phyloP scores from a whole-genome alignment of 2,113 vertebrate species.

The Shinisaurus crocodilurus region DNA sequence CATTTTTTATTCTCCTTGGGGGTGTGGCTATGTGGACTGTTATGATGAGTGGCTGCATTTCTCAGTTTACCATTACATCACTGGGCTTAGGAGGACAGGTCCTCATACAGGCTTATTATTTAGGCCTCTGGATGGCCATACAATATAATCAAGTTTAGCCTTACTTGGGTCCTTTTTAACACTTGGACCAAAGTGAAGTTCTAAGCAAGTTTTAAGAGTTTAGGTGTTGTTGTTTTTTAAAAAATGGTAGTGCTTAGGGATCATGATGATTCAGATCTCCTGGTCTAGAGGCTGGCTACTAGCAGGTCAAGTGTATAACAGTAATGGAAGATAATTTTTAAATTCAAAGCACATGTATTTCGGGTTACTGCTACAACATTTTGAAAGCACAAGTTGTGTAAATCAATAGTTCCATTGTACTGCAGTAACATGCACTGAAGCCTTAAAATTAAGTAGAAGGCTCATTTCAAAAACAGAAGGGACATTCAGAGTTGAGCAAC shows the following conservation, averaged over 20 bases:
- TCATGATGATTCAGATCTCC: background rate
- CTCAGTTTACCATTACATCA: too few relatives aligned
- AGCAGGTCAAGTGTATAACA: background rate
- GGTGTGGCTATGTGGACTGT: too few relatives aligned
- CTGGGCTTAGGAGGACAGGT: background rate
- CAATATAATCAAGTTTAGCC: background rate
- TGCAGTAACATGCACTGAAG: background rate
- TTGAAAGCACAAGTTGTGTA: background rate
- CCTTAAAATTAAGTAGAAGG: background rate
- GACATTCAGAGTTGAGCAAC: too few relatives aligned
- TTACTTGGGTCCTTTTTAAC: background rate
- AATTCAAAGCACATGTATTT: background rate
- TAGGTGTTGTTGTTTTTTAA: background rate
- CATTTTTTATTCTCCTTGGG: too few relatives aligned
- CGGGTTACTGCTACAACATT: background rate
- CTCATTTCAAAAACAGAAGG: too few relatives aligned
- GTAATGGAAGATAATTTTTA: background rate
- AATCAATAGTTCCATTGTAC: background rate
- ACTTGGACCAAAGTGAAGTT: background rate
- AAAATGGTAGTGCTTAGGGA: background rate
- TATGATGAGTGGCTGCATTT: too few relatives aligned
- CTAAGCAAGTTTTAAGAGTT: background rate
- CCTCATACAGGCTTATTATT: background rate
- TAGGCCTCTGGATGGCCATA: background rate
- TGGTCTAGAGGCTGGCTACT: background rate